Evolutionary conservation across 2,797 vertebrate genomes (phyloP), one percentile per base, ranked within the genome.

Genomic region (Rhinogobio ventralis): DNA sequence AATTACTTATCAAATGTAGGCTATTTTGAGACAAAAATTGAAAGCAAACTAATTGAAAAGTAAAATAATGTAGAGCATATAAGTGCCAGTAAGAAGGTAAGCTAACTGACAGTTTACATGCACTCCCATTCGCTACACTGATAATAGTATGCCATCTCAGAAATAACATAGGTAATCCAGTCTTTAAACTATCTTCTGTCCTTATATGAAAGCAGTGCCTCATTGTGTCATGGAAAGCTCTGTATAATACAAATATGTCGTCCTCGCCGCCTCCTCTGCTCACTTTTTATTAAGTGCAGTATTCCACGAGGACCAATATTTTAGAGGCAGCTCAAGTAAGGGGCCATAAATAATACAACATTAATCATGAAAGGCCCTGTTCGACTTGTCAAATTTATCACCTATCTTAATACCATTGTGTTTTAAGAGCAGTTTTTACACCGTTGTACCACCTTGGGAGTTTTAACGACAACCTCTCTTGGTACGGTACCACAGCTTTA

Each of bases 361-460:
- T 94, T 94, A 92, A 94, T 95, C 92, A 93, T 90, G 84, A 71
- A 81, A 75, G 55, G 80, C 67, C 67, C 82, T 82, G 78, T 85
- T 86, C 91, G 90, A 93, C 91, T 93, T 94, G 94, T 94, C 94
- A 94, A 89, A 95, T 94, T 93, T 91, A 95, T 93, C 91, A 93
- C 82, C 90, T 85, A 91, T 93, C 92, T 94, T 94, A 94, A 94
- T 94, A 94, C 92, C 93, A 93, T 91, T 91, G 91, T 90, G 91
- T 92, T 92, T 93, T 93, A 94, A 92, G 90, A 90, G 89, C 90
- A 89, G 80, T 89, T 91, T 88, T 81, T 79, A 85, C 86, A 85
- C 49, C 89, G 86, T 91, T 92, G 89, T 91, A 86, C 90, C 89
- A 90, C 85, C 86, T 88, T 33, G n/a, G 79, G 71, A 64, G 74